Conservation (phyloP, 2,888 invertebrate genomes). For the Harmothoe impar region DNA sequence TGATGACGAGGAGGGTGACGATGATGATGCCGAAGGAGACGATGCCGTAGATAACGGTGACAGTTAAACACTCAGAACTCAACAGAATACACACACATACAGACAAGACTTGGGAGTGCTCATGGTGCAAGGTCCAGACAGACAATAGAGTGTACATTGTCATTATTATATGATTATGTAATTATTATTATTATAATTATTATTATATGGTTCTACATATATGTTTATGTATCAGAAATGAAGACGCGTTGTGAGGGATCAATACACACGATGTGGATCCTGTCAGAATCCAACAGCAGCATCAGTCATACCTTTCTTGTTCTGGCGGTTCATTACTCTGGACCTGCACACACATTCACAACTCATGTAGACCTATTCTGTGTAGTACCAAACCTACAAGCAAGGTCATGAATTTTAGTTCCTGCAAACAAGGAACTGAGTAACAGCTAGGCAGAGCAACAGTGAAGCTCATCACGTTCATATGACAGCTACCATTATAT, state of each 20-base stretch:
- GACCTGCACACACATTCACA: not conserved
- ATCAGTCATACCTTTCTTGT: slow-evolving; percentile 15
- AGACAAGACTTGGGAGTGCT: slow-evolving; percentile 43
- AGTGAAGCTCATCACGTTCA: not conserved
- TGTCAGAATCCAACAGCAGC: not conserved
- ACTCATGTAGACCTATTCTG: slow-evolving; percentile 14
- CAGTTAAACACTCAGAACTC: slow-evolving; percentile 22
- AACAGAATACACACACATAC: not conserved
- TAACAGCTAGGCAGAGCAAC: slow-evolving; percentile 8
- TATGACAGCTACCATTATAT: slow-evolving; percentile 1
- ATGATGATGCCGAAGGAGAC: slow-evolving; percentile 19
- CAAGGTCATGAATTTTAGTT: not conserved
- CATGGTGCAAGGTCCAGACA: slow-evolving; percentile 61
- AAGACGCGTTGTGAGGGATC: not conserved
- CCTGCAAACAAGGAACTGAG: not conserved
- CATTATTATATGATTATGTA: not conserved
- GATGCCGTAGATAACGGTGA: slow-evolving; percentile 38
- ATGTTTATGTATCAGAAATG: not conserved
- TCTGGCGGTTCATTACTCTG: not conserved
- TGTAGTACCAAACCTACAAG: not conserved
- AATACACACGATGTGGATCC: not conserved
- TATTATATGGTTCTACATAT: not conserved
- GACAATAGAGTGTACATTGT: slow-evolving; percentile 45
- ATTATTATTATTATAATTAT: slow-evolving; percentile 29
- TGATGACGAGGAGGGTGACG: slow-evolving; percentile 62